Evolutionary conservation across 2,113 vertebrate genomes (phyloP), one percentile per base, ranked within the genome.

Genomic region (Paradoxurus hermaphroditus): DNA sequence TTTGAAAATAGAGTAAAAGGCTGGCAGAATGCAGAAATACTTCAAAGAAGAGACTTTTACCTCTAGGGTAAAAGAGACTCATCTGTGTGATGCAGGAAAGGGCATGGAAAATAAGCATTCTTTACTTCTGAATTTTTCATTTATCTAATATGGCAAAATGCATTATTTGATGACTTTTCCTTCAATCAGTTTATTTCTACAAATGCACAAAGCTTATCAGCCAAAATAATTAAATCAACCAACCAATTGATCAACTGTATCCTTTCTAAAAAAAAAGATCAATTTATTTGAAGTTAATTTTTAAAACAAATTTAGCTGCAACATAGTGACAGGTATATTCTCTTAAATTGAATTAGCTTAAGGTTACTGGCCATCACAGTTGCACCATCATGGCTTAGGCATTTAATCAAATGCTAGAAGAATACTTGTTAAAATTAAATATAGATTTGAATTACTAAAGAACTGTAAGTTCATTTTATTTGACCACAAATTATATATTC

Each of bases 11-110:
- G 11, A 88, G 56, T 2, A 90, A 94, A 92, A 78, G 29, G 1
- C 21, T 63, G 36, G 36, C 25, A 63, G 51, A 92, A 27, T 90
- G 9, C 62, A 87, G 46, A 92, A 92, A 63, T 87, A 75, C 79
- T 94, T 92, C 62, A 84, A 90, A 96, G 78, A 86, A 89, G 44
- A 41, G n/a, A 68, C 7, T 73, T 92, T 27, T 73, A 78, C 87
- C 62, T 67, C 44, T 19, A 70, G 46, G 21, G 8, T 77, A 86
- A 94, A 59, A 91, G 36, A 75, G 8, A 77, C 34, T 83, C 8
- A 86, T 82, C 44, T 62, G 10, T 70, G 18, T 84, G 31, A 34
- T 41, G 5, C 29, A 68, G 3, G 68, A 49, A 63, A 68, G 51
- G 21, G 5, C 2, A 90, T 34, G 2, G 39, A 36, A 65, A 95